A percentile compares a stretch with the other conserved stretches of the same genome.
These are phyloP conservation scores for Lingula anatina DNA, from an alignment of 2,888 invertebrate species.

Conservation along the genomic window DNA sequence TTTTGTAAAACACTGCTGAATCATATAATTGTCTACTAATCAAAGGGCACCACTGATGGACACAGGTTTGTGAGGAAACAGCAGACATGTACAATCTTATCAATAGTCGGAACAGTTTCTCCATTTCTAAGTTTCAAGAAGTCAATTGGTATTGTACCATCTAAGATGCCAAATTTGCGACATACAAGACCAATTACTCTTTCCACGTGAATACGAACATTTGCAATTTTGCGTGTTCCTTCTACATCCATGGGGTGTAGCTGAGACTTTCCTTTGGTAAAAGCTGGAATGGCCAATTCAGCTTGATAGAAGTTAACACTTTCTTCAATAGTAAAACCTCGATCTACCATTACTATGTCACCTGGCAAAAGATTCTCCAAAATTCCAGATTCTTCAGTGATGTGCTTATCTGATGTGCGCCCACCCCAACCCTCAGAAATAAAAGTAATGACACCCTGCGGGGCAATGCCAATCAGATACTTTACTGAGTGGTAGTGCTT, in stretches of 20 bases:
- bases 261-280: constrained; percentile 13
- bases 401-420: constrained; percentile 16
- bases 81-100: constrained; percentile 13
- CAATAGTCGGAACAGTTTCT: constrained; percentile 8
- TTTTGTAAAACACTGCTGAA: too few species aligned
- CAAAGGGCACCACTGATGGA: constrained; percentile 10
- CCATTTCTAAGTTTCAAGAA: not conserved
- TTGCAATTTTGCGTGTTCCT: constrained; percentile 12
- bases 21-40: constrained; percentile 1
- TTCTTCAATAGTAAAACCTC: constrained; percentile 18
- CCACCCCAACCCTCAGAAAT: constrained; percentile 25
- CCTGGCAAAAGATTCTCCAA: constrained; percentile 12
- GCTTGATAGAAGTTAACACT: constrained; percentile 5
- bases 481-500: constrained; percentile 15
- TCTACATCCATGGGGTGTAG: constrained; percentile 10
- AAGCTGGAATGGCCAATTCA: constrained; percentile 13
- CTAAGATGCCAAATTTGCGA: constrained; percentile 4
- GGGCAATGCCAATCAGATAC: constrained; percentile 21
- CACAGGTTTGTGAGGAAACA: constrained; percentile 10
- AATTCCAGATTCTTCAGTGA: constrained; percentile 16
- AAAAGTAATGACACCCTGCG: constrained; percentile 18
- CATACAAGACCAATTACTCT: constrained; percentile 13
- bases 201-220: constrained; percentile 15
- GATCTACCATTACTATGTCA: constrained; percentile 17
- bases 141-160: not conserved